Evolutionary conservation across 2,888 invertebrate species (phyloP).

Genomic region (Mesorhabditis belari): DNA sequence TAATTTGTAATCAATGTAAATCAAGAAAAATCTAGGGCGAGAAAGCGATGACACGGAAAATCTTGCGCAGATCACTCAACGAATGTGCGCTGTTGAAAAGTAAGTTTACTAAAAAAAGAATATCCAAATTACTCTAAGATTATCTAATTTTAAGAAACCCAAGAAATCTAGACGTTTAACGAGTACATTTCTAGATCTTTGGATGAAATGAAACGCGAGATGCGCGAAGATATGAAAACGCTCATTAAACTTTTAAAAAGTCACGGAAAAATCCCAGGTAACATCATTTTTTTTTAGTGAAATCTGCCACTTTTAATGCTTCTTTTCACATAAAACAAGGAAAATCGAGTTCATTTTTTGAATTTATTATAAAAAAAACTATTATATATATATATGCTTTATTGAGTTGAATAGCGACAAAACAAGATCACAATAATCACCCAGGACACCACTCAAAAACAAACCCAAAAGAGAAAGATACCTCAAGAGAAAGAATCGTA

Average conservation of each 20-base stretch:
- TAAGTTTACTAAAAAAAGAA: conserved; percentile 7
- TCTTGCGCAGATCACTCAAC: background rate
- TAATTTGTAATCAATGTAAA: no score
- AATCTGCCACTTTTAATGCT: background rate
- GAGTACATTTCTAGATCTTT: conserved; percentile 57
- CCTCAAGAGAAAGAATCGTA: no score
- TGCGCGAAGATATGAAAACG: conserved; percentile 69
- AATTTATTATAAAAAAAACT: no score
- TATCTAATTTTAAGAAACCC: conserved; percentile 25
- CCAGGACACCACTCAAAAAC: no score
- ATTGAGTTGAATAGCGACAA: no score
- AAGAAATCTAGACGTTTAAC: no score
- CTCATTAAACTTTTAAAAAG: conserved; percentile 64
- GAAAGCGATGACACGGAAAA: background rate
- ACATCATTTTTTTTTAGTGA: background rate
- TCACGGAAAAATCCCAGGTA: conserved; percentile 5
- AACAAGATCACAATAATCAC: no score
- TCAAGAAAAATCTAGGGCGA: no score
- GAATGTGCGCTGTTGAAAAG: background rate
- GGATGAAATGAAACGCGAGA: conserved; percentile 67
- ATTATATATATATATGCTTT: no score
- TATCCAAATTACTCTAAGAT: conserved; percentile 17
- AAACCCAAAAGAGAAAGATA: no score
- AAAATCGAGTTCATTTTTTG: no score
- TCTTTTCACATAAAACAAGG: no score